phyloP scores from a whole-genome alignment of 2,888 invertebrate species.

The Heliothis peltigera region DNA sequence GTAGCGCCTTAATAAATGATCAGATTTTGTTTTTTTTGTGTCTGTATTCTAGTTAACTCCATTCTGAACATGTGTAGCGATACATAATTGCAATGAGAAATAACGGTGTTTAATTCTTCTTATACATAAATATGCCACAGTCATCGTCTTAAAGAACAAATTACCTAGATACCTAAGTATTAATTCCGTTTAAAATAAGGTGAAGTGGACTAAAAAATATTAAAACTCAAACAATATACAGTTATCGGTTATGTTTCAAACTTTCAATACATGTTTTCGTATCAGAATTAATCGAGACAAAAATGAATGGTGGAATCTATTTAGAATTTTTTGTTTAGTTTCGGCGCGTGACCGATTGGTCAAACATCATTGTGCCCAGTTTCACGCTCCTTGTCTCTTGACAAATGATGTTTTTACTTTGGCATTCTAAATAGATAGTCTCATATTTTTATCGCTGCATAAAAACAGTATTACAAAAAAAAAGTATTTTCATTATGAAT shows the following conservation, averaged over 20 bases:
- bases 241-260: slow-evolving; percentile 52
- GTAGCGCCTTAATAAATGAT: slow-evolving; percentile 56
- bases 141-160: slow-evolving; percentile 37
- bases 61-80: slow-evolving; percentile 29
- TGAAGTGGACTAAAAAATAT: slow-evolving; percentile 20
- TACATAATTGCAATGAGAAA: slow-evolving; percentile 26
- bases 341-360: slow-evolving; percentile 72
- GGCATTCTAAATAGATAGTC: slow-evolving; percentile 57
- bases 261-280: slow-evolving; percentile 42
- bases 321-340: slow-evolving; percentile 67
- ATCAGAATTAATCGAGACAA: slow-evolving; percentile 58
- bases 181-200: slow-evolving; percentile 38
- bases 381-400: slow-evolving; percentile 77
- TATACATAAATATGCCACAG: slow-evolving; percentile 9
- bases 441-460: slow-evolving; percentile 42
- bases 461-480: slow-evolving; percentile 46
- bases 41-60: slow-evolving; percentile 35
- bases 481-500: slow-evolving; percentile 30
- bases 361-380: slow-evolving; percentile 74
- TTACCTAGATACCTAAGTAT: slow-evolving; percentile 41
- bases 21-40: slow-evolving; percentile 42
- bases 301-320: slow-evolving; percentile 62
- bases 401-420: slow-evolving; percentile 74
- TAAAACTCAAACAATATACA: slow-evolving; percentile 28
- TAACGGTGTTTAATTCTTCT: slow-evolving; percentile 46